A percentile compares a stretch with the other conserved stretches of the same genome.
Evolutionary conservation across 2,797 vertebrate genomes (phyloP).

Genomic region (Manis pentadactyla): DNA sequence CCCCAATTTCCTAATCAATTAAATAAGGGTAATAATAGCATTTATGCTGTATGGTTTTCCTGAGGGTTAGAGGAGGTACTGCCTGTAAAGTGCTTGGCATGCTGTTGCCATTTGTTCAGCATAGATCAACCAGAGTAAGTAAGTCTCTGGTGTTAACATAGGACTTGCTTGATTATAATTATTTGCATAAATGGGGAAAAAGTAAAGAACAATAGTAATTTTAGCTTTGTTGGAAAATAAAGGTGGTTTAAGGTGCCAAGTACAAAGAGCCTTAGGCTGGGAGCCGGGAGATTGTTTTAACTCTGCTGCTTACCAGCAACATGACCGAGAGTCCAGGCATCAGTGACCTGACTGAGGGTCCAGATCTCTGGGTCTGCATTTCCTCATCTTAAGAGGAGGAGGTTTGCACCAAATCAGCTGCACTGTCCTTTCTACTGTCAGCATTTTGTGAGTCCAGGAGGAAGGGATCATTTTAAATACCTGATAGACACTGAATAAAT

Average conservation of each 20-base stretch:
- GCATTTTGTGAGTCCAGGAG: constrained; percentile 41
- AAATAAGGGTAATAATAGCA: neutral
- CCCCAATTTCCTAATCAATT: neutral
- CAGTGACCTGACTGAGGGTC: neutral
- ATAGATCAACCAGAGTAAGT: no score
- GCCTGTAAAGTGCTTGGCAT: neutral
- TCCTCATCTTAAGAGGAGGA: neutral
- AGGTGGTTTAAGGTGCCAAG: neutral
- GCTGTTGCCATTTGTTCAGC: neutral
- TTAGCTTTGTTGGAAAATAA: neutral
- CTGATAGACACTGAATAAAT: constrained; percentile 30
- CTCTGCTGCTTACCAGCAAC: neutral
- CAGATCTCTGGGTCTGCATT: neutral
- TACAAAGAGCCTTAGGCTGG: neutral
- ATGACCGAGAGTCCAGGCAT: rapidly evolving
- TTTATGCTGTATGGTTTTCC: neutral
- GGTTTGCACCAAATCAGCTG: neutral
- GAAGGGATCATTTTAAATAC: constrained; percentile 44
- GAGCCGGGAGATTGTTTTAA: no score
- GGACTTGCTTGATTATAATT: neutral
- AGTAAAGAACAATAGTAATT: neutral
- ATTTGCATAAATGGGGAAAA: neutral
- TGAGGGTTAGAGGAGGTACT: neutral
- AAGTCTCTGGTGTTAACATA: neutral
- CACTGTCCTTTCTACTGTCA: neutral